Conservation (phyloP, 2,888 invertebrate genomes). For the Cantharis rustica region DNA sequence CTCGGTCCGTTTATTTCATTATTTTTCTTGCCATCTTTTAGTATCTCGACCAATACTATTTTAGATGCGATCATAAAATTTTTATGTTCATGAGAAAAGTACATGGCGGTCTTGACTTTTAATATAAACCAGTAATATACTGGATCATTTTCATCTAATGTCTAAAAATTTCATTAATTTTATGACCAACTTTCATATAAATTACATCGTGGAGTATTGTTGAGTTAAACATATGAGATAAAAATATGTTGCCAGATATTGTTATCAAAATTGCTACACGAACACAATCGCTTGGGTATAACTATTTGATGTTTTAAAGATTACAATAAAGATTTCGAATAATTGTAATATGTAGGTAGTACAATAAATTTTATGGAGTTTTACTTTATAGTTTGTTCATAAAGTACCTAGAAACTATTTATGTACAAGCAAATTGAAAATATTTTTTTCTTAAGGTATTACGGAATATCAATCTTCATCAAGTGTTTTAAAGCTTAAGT, state of each 20-base stretch:
- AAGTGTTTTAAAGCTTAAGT: too few relatives aligned
- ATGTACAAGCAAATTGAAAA: not conserved
- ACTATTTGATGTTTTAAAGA: not conserved
- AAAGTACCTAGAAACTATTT: too few relatives aligned
- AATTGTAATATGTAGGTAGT: not conserved
- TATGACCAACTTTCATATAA: slow-evolving; percentile 24
- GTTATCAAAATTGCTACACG: not conserved
- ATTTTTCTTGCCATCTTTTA: slow-evolving; percentile 21
- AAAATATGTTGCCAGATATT: not conserved
- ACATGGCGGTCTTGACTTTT: slow-evolving; percentile 34
- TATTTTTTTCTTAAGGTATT: not conserved
- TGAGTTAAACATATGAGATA: not conserved
- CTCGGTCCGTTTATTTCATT: slow-evolving; percentile 22
- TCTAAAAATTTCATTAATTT: slow-evolving; percentile 29
- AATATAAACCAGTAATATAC: slow-evolving; percentile 28
- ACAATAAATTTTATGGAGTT: not conserved
- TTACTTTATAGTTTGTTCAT: not conserved
- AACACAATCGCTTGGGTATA: not conserved
- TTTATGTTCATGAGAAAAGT: slow-evolving; percentile 29
- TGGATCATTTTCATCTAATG: slow-evolving; percentile 27
- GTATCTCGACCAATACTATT: slow-evolving; percentile 25
- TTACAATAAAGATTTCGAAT: not conserved
- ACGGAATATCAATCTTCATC: too few relatives aligned
- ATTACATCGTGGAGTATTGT: slow-evolving; percentile 19
- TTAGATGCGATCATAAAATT: slow-evolving; percentile 21